These are phyloP conservation scores for Zele albiditarsus DNA, from an alignment of 2,888 invertebrate species.

Conservation along the genomic window DNA sequence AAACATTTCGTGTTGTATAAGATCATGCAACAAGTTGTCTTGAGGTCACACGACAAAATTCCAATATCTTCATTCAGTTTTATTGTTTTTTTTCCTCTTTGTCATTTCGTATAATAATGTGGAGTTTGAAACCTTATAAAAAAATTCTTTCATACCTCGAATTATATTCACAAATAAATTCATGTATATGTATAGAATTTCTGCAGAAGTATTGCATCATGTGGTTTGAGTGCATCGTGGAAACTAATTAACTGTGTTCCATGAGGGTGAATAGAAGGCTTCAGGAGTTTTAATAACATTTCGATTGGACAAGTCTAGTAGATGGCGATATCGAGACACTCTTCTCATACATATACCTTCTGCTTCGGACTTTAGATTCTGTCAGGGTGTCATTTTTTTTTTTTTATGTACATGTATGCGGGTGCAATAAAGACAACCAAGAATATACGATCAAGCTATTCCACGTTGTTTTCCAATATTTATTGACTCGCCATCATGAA, in stretches of 20 bases:
- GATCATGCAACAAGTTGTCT: conserved; percentile 44
- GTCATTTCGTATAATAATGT: background rate
- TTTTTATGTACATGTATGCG: background rate
- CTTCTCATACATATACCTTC: background rate
- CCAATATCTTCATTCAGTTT: conserved; percentile 21
- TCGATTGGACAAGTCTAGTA: background rate
- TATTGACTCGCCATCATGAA: too few relatives aligned
- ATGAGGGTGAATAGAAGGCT: background rate
- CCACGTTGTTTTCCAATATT: too few relatives aligned
- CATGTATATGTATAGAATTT: too few relatives aligned
- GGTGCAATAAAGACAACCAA: too few relatives aligned
- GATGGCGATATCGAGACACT: background rate
- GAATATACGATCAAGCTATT: too few relatives aligned
- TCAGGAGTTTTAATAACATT: conserved; percentile 22
- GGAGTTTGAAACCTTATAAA: background rate
- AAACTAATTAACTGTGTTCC: conserved; percentile 13
- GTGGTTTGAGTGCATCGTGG: background rate
- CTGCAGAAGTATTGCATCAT: background rate
- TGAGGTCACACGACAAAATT: conserved; percentile 45
- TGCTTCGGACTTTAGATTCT: background rate
- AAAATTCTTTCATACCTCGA: background rate
- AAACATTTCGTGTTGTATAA: conserved; percentile 55
- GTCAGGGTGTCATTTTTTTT: background rate
- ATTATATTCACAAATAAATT: background rate
- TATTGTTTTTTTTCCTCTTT: background rate